Evolutionary conservation across 1,140 invertebrate genomes (phyloP), one percentile per base, ranked within the genome.

Genomic region (Brachionus koreanus): DNA sequence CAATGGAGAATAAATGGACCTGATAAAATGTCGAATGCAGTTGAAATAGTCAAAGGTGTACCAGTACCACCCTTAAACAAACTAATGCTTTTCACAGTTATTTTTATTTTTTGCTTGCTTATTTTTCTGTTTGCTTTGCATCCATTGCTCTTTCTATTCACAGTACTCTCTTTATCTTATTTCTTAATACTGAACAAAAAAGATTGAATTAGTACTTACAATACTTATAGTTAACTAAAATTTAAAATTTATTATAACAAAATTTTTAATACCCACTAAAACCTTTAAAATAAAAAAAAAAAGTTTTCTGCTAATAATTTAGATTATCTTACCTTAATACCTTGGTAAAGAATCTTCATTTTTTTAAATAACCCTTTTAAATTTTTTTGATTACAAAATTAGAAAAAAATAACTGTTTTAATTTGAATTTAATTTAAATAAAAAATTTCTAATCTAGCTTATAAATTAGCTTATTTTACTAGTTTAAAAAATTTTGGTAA

Each of bases 1-100:
- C 87, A 87, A 81, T 87, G 85, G 84, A 82, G 87, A 52, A 82
- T 87, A 9, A 85, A 87, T 52, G 87, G 87, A 52, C 87, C 87
- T 42, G 82, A 86, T 61, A 76, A 79, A 29, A 85, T 86, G 86
- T 35, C 23, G 13, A 84, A 84, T 7, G 86, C 86, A 39, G 84
- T 81, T 4, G 69, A 85, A 3, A 77, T 84, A 4, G 85, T 87
- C 5, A 83, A 72, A 29, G 85, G 84, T 69, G 86, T 87, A 5
- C 82, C 57, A 23, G 52, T 75, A 13, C 82, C 82, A 79, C 35
- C 49, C 13, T 29, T 69, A 37, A 65, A 46, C 42, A 82, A 61
- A 43, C 13, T 29, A 13, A 67, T 82, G 61, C 29, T 35, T 42
- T 37, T 65, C 3, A 39, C 19, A 23, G 35, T 69, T 37, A 19